Base-by-base conservation (phyloP, 2,113 vertebrate species). In the Camelus bactrianus region DNA sequence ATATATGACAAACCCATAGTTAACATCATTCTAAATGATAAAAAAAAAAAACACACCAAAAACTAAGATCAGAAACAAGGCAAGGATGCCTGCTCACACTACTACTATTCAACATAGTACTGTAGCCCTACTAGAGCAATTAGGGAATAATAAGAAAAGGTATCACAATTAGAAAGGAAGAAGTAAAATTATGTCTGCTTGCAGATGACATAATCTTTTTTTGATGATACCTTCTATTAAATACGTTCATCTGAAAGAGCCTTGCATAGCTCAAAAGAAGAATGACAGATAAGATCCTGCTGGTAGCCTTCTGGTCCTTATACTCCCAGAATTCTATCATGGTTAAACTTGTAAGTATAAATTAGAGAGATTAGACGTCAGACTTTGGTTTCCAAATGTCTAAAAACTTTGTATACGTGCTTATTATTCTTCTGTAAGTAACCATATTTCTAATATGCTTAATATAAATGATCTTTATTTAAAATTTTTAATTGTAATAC, bases 361-460 rank as follows among this genome's bases (percentile, higher is more conserved):
- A 86, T 75, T 81, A 73, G 76, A 92, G 35, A 28, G 28, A 80
- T 86, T 75, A 81, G 54, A 80, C 24, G 62, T 94, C 56, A 69
- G 42, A n/a, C 15, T 82, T 77, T 32, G 5, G 8, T 69, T 95
- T 96, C 69, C 77, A 91, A 91, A 93, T 35, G 30, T 52, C 30
- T 79, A 89, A 87, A 88, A 80, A 46, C 35, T 84, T 80, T 38
- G 94, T 48, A 48, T 69, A 62, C 56, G 64, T 91, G 8, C 28
- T 67, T 54, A 69, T n/a, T 46, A 26, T 62, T 58, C 72, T 92
- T 96, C 26, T 30, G 30, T 85, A 69, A 67, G 48, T 64, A 72
- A 84, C 32, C 28, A 19, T 79, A 92, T 92, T 96, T 88, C 65
- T 70, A 94, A 32, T 62, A 85, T 62, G 60, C 50, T 96, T 86